Percentiles rank a stretch among this genome's conserved stretches.
Conservation (phyloP, 1,140 invertebrate genomes). For the Lepidurus packardi region DNA sequence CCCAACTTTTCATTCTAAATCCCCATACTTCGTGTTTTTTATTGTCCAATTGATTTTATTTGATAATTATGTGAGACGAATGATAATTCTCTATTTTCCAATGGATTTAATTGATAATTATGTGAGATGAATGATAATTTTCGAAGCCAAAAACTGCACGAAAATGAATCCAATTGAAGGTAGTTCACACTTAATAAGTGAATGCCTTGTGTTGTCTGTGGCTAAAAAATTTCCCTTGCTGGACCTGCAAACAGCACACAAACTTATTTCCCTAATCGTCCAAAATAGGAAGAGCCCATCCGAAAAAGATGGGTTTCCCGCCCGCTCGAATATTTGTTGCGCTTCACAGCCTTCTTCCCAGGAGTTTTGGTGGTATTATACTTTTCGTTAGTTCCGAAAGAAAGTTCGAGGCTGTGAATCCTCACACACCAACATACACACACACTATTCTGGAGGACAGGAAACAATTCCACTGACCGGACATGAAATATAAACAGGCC, state of each 20-base stretch:
- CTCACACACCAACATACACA: background rate
- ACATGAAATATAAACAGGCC: conserved; percentile 3
- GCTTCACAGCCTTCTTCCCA: conserved; percentile 14
- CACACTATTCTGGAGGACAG: background rate
- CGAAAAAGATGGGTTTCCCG: conserved; percentile 10
- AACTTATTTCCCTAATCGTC: conserved; percentile 5
- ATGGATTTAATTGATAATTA: no score
- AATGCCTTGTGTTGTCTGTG: background rate
- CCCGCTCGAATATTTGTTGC: background rate
- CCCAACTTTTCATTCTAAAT: no score
- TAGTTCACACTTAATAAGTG: background rate
- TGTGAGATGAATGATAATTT: no score
- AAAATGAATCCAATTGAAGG: background rate
- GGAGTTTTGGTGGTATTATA: conserved; percentile 5
- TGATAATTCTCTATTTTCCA: no score
- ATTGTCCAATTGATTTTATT: no score
- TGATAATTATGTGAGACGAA: no score
- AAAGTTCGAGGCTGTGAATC: conserved; percentile 15
- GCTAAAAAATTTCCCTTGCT: background rate
- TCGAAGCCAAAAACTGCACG: background rate
- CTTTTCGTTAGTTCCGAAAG: conserved; percentile 11
- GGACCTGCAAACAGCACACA: background rate
- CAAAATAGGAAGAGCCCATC: background rate
- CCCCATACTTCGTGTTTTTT: no score
- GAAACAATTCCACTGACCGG: conserved; percentile 8